Conservation (phyloP, 2,113 vertebrate genomes). For the Sylvietta virens region DNA sequence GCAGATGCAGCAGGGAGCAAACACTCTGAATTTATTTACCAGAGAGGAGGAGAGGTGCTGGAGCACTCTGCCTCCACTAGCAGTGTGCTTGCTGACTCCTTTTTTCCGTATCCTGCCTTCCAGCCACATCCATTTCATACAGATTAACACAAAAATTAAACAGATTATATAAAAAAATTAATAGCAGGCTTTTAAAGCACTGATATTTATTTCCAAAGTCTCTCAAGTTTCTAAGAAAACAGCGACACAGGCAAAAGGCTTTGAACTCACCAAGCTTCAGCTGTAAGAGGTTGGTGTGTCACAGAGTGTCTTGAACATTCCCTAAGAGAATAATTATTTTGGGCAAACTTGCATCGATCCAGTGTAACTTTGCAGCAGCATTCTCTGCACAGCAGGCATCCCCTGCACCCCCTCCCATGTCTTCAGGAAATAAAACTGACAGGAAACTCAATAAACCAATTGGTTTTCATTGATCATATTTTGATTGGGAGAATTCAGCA, state of each 20-base stretch:
- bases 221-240: neutral
- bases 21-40: neutral
- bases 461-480: conserved; percentile 84
- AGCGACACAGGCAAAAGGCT: neutral
- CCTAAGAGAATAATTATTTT: conserved; percentile 84
- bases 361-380: conserved; percentile 63
- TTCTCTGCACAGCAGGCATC: neutral
- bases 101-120: neutral
- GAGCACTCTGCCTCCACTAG: neutral
- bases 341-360: conserved; percentile 83
- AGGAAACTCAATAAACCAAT: conserved; percentile 85
- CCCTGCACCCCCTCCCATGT: conserved; percentile 70
- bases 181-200: neutral
- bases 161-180: neutral
- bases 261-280: conserved; percentile 55
- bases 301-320: conserved; percentile 70
- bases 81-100: neutral
- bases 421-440: conserved; percentile 77
- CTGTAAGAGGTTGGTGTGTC: conserved; percentile 68
- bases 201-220: neutral
- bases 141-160: neutral
- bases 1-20: neutral
- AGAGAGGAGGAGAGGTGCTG: neutral
- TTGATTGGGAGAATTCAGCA: conserved; percentile 74
- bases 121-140: neutral